phyloP scores from a whole-genome alignment of 2,113 vertebrate genomes.

The Atlantisia rogersi region DNA sequence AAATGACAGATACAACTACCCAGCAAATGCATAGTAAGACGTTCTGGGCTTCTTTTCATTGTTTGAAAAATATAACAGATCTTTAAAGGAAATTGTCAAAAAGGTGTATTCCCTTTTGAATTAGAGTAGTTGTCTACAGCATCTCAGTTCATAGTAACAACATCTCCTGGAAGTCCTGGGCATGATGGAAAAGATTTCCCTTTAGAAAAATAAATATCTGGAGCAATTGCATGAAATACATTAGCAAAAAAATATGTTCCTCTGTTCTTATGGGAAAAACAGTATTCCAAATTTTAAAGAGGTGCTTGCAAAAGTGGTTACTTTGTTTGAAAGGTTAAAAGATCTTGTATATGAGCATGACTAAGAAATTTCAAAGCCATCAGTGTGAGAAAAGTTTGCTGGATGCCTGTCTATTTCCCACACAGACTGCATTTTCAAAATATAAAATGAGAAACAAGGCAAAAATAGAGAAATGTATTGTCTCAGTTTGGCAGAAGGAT shows the following conservation, averaged over 20 bases:
- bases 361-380: neutral
- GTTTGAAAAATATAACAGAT: neutral
- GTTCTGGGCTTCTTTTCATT: neutral
- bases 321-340: neutral
- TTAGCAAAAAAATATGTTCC: neutral
- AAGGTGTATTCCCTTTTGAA: neutral
- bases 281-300: neutral
- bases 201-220: neutral
- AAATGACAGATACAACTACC: neutral
- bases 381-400: neutral
- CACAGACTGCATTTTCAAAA: neutral
- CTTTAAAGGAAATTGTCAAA: neutral
- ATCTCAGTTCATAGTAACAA: neutral
- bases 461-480: neutral
- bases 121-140: neutral
- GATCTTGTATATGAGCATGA: neutral
- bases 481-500: neutral
- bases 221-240: neutral
- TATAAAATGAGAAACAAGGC: neutral
- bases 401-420: neutral
- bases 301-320: neutral
- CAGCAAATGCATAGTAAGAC: neutral
- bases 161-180: neutral
- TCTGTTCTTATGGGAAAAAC: neutral
- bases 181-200: neutral